Percentiles rank a stretch among this genome's conserved stretches.
Evolutionary conservation across 2,888 invertebrate species (phyloP).

Genomic region (Koerneria pararmatus): DNA sequence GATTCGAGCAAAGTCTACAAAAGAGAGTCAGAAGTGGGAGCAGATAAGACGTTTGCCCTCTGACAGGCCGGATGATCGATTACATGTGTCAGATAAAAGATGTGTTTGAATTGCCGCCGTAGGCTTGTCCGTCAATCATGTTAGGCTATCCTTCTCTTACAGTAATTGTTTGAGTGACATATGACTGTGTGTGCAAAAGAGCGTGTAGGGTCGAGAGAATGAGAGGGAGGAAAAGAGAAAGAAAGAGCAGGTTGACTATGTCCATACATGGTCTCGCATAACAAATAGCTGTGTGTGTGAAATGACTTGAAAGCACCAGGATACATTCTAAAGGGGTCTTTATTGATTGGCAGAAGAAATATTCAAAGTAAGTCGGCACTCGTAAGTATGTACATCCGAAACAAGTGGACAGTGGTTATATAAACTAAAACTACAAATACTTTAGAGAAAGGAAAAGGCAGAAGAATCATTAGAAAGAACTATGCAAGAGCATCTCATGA

Average conservation of each 20-base stretch:
- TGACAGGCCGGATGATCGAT: slow-evolving; percentile 28
- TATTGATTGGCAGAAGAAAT: too few species aligned
- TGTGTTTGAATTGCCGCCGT: slow-evolving; percentile 33
- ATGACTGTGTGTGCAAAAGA: not conserved
- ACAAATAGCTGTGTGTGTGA: too few species aligned
- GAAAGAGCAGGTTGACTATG: slow-evolving; percentile 2
- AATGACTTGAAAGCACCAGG: too few species aligned
- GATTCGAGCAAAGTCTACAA: not conserved
- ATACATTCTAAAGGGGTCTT: too few species aligned
- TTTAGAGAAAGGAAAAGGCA: too few species aligned
- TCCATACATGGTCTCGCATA: too few species aligned
- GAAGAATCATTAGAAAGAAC: too few species aligned
- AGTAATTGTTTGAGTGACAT: slow-evolving; percentile 27
- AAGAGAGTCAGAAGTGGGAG: not conserved
- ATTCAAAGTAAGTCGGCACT: too few species aligned
- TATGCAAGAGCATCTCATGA: not conserved
- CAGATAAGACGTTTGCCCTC: too few species aligned
- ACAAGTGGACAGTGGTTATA: too few species aligned
- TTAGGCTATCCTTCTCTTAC: slow-evolving; percentile 20
- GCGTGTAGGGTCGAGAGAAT: slow-evolving; percentile 1
- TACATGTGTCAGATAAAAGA: slow-evolving; percentile 34
- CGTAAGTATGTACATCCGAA: too few species aligned
- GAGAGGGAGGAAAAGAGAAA: not conserved
- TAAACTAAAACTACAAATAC: too few species aligned
- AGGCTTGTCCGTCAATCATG: slow-evolving; percentile 27